A percentile compares a stretch with the other conserved stretches of the same genome.
phyloP scores from a whole-genome alignment of 2,888 invertebrate species.

The Zygothrica quintamaculata region DNA sequence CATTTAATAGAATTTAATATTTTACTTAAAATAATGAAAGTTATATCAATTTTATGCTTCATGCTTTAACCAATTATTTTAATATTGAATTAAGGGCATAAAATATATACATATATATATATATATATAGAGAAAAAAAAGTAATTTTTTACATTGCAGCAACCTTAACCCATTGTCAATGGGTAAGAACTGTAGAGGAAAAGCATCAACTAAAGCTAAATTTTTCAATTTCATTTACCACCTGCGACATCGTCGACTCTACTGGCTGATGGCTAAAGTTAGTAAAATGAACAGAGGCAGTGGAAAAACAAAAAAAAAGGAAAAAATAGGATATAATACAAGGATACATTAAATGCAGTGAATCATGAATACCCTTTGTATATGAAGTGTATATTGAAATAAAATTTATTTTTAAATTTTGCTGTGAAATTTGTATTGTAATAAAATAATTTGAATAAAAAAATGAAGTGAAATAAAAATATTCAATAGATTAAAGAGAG shows the following conservation, averaged over 20 bases:
- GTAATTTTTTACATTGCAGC: not conserved
- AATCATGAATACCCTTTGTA: constrained; percentile 7
- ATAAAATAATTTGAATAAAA: no score
- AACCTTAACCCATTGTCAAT: constrained; percentile 6
- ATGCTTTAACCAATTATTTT: no score
- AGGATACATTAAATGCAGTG: not conserved
- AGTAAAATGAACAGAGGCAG: constrained; percentile 3
- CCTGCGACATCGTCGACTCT: constrained; percentile 49
- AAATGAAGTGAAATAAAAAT: no score
- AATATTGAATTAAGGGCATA: no score
- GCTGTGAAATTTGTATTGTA: no score
- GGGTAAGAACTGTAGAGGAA: not conserved
- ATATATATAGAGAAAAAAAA: not conserved
- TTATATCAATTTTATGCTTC: no score
- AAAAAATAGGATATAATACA: not conserved
- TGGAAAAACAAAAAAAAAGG: constrained; percentile 18
- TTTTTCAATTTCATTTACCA: constrained; percentile 67
- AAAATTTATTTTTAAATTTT: no score
- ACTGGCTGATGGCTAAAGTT: constrained; percentile 52
- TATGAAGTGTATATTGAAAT: no score
- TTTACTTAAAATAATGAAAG: no score
- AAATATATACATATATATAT: no score
- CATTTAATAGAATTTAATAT: no score
- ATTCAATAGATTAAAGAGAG: no score
- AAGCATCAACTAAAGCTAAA: constrained; percentile 31